Percentiles rank a stretch among this genome's conserved stretches.
These are phyloP conservation scores for Hydrophis major DNA, from an alignment of 2,797 vertebrate genomes.

Conservation along the genomic window DNA sequence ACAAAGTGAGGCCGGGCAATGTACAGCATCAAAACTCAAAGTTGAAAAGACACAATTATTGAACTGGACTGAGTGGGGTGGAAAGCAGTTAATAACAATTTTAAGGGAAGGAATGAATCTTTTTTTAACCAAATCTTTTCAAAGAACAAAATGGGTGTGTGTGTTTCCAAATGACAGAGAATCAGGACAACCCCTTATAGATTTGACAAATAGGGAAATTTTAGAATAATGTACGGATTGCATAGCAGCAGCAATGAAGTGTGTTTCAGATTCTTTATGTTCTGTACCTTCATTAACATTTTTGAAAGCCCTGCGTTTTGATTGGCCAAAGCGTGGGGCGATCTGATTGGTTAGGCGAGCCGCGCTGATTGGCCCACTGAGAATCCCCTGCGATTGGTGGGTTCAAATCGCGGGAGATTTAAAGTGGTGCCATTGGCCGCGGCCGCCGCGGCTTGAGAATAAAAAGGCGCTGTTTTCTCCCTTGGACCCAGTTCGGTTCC, in stretches of 20 bases:
- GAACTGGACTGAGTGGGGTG: background rate
- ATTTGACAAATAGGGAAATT: background rate
- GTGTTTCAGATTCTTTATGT: background rate
- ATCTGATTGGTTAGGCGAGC: too few relatives aligned
- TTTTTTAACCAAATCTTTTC: background rate
- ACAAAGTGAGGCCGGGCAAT: background rate
- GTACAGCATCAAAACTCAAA: background rate
- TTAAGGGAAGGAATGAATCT: background rate
- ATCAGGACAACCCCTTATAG: background rate
- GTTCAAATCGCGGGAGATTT: too few relatives aligned
- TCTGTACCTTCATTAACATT: too few relatives aligned
- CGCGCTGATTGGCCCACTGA: too few relatives aligned
- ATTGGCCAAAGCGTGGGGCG: too few relatives aligned
- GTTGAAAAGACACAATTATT: background rate
- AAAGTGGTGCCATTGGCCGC: too few relatives aligned
- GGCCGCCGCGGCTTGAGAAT: too few relatives aligned
- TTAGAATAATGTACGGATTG: background rate
- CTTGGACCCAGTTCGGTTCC: too few relatives aligned
- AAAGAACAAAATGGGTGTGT: background rate
- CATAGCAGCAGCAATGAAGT: background rate
- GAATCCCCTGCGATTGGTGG: too few relatives aligned
- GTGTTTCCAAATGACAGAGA: background rate
- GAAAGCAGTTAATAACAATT: background rate
- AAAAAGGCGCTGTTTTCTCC: too few relatives aligned
- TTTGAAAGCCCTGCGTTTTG: too few relatives aligned